Evolutionary conservation across 1,140 invertebrate species (phyloP), one percentile per base, ranked within the genome.

Genomic region (Zaprionus tsacasi): DNA sequence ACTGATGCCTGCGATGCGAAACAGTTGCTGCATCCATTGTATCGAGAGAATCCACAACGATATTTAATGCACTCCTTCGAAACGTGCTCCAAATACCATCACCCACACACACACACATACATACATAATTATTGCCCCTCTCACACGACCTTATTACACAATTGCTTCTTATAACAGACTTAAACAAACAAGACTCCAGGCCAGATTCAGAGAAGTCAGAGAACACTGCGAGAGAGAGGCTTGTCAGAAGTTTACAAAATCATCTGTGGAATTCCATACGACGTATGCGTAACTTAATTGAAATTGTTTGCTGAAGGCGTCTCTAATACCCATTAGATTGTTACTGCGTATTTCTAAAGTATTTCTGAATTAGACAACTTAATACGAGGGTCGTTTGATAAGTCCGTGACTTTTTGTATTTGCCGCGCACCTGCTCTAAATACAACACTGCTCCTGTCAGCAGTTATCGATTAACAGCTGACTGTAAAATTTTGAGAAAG

Each of bases 31-130:
- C 50, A 70, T 68, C 57, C 50, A 70, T 68, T 63, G 56, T 69
- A 66, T 66, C 17, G 64, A 17, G 2, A 45, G n/a, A 45, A 35
- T 66, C 57, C 38, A 54, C 21, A 33, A 27, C 35, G 12, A 83
- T 82, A 71, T 89, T 80, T 87, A 69, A 83, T 82, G 74, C 72
- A 72, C 56, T 79, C 77, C 66, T 68, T 74, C 76, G 77, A 73
- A 66, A 82, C 81, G 81, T 82, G 80, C 67, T 74, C 45, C 70
- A 82, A 77, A 74, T 78, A 66, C 76, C 69, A 27, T 30, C 27
- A 30, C 73, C 83, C 73, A 80, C 21, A 1, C 21, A 21, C 73
- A 80, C 21, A 1, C 21, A 21, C 21, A 1, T 21, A 21, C 21
- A 21, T 21, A 21, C 80, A 83, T 75, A 78, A 87, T 83, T 83